A percentile compares a stretch with the other conserved stretches of the same genome.
Conservation (phyloP, 2,113 vertebrate species). For the Microcebus griseorufus region DNA sequence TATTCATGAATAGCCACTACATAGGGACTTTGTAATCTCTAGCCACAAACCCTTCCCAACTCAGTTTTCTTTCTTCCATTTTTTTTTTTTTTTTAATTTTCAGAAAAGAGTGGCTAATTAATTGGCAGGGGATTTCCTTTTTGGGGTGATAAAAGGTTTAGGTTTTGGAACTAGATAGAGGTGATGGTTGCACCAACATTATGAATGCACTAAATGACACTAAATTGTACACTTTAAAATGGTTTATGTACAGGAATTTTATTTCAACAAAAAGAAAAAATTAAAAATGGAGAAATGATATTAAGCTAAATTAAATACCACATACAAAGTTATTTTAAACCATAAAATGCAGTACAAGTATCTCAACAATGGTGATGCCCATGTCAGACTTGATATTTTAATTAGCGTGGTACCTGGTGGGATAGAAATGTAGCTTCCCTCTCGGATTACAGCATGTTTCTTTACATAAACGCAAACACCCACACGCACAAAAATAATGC, state of each 20-base stretch:
- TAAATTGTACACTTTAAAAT: background rate
- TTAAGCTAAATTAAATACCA: background rate
- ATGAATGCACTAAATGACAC: background rate
- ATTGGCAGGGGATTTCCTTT: background rate
- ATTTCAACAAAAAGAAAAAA: background rate
- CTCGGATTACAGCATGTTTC: background rate
- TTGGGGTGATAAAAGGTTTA: background rate
- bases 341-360: background rate
- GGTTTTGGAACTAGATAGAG: background rate
- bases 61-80: background rate
- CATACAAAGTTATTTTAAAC: background rate
- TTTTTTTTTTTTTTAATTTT: background rate
- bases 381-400: background rate
- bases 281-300: background rate
- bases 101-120: background rate
- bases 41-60: background rate
- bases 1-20: background rate
- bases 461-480: background rate
- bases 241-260: background rate
- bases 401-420: background rate
- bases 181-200: background rate
- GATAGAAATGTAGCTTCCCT: too few species aligned
- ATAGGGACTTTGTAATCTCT: background rate
- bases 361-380: background rate
- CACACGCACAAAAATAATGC: background rate